These are phyloP conservation scores for Stigmatopora nigra DNA, from an alignment of 2,113 vertebrate species.

Conservation along the genomic window DNA sequence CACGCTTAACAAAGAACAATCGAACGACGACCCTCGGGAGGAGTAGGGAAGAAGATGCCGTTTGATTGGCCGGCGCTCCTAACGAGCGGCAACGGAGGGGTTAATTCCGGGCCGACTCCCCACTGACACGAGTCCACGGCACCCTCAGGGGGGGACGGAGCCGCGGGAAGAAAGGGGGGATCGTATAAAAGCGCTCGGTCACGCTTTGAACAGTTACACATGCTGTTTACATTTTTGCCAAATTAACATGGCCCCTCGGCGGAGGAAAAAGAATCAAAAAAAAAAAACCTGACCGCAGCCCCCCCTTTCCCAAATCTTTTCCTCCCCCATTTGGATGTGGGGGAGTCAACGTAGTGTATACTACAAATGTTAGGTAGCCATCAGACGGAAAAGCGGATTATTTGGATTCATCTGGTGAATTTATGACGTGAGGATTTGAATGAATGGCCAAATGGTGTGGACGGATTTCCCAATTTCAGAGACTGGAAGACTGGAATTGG, in stretches of 20 bases:
- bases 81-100: slow-evolving; percentile 54
- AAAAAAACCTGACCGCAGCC: slow-evolving; percentile 33
- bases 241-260: slow-evolving; percentile 80
- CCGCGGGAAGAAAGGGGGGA: slow-evolving; percentile 54
- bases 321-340: slow-evolving; percentile 25
- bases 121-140: slow-evolving; percentile 67
- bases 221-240: slow-evolving; percentile 83
- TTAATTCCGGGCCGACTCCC: slow-evolving; percentile 73
- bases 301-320: slow-evolving; percentile 36
- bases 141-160: slow-evolving; percentile 63
- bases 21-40: slow-evolving; percentile 34
- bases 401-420: neutral
- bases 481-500: neutral
- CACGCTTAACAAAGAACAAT: slow-evolving; percentile 42
- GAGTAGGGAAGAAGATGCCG: slow-evolving; percentile 25
- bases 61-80: neutral
- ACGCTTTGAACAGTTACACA: slow-evolving; percentile 82
- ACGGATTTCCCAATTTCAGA: neutral
- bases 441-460: neutral
- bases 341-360: slow-evolving; percentile 1
- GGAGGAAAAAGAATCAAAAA: slow-evolving; percentile 43
- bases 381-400: neutral
- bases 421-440: neutral
- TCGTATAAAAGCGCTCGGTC: slow-evolving; percentile 81
- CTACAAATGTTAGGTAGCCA: neutral